Evolutionary conservation across 2,797 vertebrate genomes (phyloP).

Genomic region (Lepus townsendii): DNA sequence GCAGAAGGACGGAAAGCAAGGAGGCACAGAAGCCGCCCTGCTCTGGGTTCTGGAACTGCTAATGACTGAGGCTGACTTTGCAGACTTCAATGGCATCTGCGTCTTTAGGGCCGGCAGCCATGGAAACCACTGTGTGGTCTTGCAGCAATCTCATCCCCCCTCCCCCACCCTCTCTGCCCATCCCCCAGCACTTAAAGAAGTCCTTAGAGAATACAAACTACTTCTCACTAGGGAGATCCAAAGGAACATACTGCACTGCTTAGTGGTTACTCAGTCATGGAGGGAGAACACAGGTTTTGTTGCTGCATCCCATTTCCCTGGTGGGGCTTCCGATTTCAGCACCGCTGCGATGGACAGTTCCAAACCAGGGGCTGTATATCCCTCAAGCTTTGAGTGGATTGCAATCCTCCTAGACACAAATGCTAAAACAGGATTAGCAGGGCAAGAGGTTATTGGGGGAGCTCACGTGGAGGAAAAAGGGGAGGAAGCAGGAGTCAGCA

Average conservation of each 20-base stretch:
- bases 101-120: background rate
- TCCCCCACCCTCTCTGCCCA: no score
- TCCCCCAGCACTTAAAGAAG: background rate
- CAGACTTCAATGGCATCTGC: slow-evolving; percentile 36
- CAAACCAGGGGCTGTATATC: rapidly evolving
- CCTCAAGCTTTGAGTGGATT: background rate
- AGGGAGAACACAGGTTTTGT: background rate
- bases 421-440: background rate
- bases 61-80: slow-evolving; percentile 26
- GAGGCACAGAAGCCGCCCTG: background rate
- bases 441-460: background rate
- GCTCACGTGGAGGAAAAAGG: background rate
- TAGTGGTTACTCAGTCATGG: background rate
- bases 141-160: background rate
- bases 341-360: slow-evolving; percentile 56
- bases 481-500: background rate
- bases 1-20: background rate
- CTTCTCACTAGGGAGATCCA: background rate
- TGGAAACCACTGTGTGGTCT: background rate
- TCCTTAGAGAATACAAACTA: background rate
- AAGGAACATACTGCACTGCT: background rate
- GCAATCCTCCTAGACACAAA: background rate
- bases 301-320: background rate
- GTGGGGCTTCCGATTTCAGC: slow-evolving; percentile 65
- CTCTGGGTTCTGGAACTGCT: slow-evolving; percentile 33